These are phyloP conservation scores for Drosophila carrolli DNA, from an alignment of 1,140 invertebrate genomes.

Conservation along the genomic window DNA sequence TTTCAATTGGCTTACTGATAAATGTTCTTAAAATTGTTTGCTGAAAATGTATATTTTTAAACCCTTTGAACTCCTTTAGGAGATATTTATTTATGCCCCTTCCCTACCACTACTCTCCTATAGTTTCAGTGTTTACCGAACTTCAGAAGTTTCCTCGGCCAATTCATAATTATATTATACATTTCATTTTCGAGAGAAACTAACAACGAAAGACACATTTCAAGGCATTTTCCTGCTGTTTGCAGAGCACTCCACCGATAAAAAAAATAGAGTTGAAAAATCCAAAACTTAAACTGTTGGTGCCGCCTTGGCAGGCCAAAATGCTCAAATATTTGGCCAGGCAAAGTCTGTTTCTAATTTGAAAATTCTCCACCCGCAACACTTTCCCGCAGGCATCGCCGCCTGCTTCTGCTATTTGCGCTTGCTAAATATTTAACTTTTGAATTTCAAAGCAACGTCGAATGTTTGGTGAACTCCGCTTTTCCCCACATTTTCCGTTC, in stretches of 20 bases:
- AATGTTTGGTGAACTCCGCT: slow-evolving; percentile 31
- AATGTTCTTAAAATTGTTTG: too few species aligned
- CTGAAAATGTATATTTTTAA: background rate
- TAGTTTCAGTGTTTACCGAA: slow-evolving; percentile 39
- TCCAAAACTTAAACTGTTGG: slow-evolving; percentile 43
- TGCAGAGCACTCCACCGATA: slow-evolving; percentile 29
- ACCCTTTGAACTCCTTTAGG: background rate
- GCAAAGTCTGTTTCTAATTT: slow-evolving; percentile 67
- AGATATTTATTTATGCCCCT: slow-evolving; percentile 16
- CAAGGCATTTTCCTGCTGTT: slow-evolving; percentile 28
- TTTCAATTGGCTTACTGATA: too few species aligned
- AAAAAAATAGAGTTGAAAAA: slow-evolving; percentile 21
- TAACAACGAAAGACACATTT: slow-evolving; percentile 22
- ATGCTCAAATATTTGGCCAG: slow-evolving; percentile 58
- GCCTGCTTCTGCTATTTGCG: slow-evolving; percentile 46
- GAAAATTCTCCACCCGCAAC: slow-evolving; percentile 37
- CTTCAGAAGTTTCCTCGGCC: slow-evolving; percentile 26
- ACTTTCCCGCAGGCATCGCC: slow-evolving; percentile 24
- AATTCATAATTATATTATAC: slow-evolving; percentile 36
- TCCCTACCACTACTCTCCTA: slow-evolving; percentile 4
- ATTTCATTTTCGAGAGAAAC: slow-evolving; percentile 25
- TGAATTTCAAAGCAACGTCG: slow-evolving; percentile 67
- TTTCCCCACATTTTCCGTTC: slow-evolving; percentile 21
- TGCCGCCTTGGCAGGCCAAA: slow-evolving; percentile 38
- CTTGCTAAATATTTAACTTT: slow-evolving; percentile 68